Evolutionary conservation across 2,797 vertebrate species (phyloP), one percentile per base, ranked within the genome.

Genomic region (Lepidocolaptes lacrymiger): DNA sequence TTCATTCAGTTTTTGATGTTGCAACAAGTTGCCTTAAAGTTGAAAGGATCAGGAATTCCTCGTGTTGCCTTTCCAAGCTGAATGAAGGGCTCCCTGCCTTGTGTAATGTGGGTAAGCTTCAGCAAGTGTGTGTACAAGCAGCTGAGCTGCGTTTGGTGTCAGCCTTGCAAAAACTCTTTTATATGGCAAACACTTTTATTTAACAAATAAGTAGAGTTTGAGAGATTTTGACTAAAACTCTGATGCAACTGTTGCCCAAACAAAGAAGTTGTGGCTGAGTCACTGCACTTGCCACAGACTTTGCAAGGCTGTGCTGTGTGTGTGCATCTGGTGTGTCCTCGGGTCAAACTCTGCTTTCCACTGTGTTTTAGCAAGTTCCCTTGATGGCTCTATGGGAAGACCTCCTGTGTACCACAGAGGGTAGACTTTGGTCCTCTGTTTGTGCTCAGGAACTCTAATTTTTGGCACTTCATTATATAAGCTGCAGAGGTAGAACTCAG

Each of bases 401-500:
- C 13, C 27, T 62, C 34, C 59, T 44, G 24, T 16, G 9, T 48
- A 41, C 23, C 58, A 54, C 74, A 13, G 82, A 54, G 81, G 80
- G 83, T 82, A 72, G 76, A 79, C 46, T 91, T 82, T 85, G 87
- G 32, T 82, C 79, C 56, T 71, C 43, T 78, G 32, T 24, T n/a
- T 75, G 71, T 82, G n/a, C 62, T 37, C 30, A 90, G 75, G 71
- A 74, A 6, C 66, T 85, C 36, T 71, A 4, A 37, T 19, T 66
- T 89, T 82, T 26, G 26, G 64, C 86, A 72, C 91, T 94, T 95
- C 54, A 7, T 59, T 93, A 61, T 96, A 87, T 93, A 92, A 97
- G 86, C 89, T 97, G 95, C 93, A 78, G 62, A 94, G 92, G 95
- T 96, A 92, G 96, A 97, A 87, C 63, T 84, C 64, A 81, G 55